These are phyloP conservation scores for Promerops cafer DNA, from an alignment of 2,113 vertebrate species.

Conservation along the genomic window DNA sequence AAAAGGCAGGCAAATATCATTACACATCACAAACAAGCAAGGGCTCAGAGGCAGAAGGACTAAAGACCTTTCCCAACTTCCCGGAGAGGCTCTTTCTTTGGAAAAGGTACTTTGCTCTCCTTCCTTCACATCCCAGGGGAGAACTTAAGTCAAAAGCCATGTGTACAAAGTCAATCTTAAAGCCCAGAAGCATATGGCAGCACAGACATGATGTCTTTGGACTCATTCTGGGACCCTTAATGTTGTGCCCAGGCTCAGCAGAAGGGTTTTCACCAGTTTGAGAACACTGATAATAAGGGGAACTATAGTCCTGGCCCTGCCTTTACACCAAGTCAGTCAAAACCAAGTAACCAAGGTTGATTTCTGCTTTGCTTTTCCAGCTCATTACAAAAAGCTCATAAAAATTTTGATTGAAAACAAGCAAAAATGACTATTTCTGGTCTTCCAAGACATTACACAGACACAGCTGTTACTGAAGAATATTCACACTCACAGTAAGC, in stretches of 20 bases:
- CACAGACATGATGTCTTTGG: background rate
- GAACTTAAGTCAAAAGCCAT: background rate
- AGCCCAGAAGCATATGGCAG: background rate
- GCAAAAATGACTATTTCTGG: background rate
- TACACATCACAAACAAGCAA: background rate
- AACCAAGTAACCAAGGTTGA: background rate
- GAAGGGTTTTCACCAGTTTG: background rate
- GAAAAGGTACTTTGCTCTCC: background rate
- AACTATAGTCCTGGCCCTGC: background rate
- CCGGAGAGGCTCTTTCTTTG: background rate
- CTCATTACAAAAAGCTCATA: background rate
- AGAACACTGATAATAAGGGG: background rate
- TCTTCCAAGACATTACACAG: background rate
- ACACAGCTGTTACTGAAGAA: background rate
- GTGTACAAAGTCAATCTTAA: background rate
- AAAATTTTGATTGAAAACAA: background rate
- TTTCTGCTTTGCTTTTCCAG: background rate
- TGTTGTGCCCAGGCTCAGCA: background rate
- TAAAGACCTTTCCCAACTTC: background rate
- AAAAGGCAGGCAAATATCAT: background rate
- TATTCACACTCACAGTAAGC: background rate
- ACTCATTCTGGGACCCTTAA: background rate
- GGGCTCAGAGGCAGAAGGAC: background rate
- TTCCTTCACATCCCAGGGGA: background rate
- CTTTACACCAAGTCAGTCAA: background rate